phyloP scores from a whole-genome alignment of 2,888 invertebrate species.

The Oegoconia quadripuncta region DNA sequence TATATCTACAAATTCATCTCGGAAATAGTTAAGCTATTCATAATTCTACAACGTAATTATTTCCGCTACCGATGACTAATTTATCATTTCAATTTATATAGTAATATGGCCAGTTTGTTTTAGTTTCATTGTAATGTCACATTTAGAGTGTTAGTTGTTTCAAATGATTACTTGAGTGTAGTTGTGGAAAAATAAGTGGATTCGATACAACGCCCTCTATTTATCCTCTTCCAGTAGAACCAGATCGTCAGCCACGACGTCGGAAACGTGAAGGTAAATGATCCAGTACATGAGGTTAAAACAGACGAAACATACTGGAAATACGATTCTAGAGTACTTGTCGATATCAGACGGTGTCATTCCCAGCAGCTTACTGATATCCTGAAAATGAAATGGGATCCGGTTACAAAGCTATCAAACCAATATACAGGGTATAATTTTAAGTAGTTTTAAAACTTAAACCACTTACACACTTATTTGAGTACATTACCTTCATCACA shows the following conservation, averaged over 20 bases:
- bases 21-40: conserved; percentile 20
- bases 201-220: conserved; percentile 60
- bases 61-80: conserved; percentile 14
- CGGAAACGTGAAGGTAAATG: conserved; percentile 96
- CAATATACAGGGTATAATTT: too few species aligned
- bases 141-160: conserved; percentile 33
- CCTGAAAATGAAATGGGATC: conserved; percentile 71
- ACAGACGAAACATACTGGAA: conserved; percentile 98
- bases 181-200: conserved; percentile 63
- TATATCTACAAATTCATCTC: conserved; percentile 31
- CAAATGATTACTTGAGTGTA: conserved; percentile 55
- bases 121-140: background rate
- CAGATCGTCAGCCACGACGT: conserved; percentile 96
- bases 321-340: conserved; percentile 98
- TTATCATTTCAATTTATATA: conserved; percentile 8
- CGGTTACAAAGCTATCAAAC: too few species aligned
- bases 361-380: conserved; percentile 94
- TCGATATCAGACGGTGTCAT: conserved; percentile 99
- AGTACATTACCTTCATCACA: too few species aligned
- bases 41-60: conserved; percentile 19
- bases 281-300: conserved; percentile 99
- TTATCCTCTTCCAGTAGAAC: conserved; percentile 87
- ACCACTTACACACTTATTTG: too few species aligned
- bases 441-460: too few species aligned
- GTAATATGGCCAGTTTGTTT: background rate